Evolutionary conservation across 2,113 vertebrate species (phyloP).

Genomic region (Mus pahari): DNA sequence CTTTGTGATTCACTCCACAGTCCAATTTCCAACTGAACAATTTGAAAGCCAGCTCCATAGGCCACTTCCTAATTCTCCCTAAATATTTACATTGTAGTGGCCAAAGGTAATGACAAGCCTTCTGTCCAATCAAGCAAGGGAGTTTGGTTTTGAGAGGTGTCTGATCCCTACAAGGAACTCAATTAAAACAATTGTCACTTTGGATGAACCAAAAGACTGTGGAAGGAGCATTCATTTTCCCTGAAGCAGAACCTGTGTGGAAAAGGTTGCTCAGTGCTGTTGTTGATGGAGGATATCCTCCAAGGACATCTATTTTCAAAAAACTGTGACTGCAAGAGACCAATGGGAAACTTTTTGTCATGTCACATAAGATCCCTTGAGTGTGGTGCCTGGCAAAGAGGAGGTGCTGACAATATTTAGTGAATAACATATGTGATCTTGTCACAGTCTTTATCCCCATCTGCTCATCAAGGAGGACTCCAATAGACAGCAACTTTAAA

Average conservation of each 20-base stretch:
- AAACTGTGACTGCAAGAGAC: neutral
- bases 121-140: neutral
- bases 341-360: neutral
- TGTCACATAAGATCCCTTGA: neutral
- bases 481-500: neutral
- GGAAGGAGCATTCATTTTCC: constrained; percentile 11
- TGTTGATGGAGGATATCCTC: neutral
- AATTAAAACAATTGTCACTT: constrained; percentile 1
- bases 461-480: neutral
- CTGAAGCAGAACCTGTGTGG: neutral
- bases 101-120: neutral
- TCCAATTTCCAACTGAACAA: neutral
- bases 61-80: neutral
- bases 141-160: neutral
- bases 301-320: neutral
- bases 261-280: neutral
- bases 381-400: neutral
- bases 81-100: constrained; percentile 4
- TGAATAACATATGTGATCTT: neutral
- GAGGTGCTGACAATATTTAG: neutral
- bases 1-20: neutral
- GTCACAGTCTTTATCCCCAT: neutral
- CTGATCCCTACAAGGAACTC: neutral
- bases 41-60: neutral
- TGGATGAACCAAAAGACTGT: neutral